A percentile compares a stretch with the other conserved stretches of the same genome.
Evolutionary conservation across 2,113 vertebrate species (phyloP).

Genomic region (Tetrax tetrax): DNA sequence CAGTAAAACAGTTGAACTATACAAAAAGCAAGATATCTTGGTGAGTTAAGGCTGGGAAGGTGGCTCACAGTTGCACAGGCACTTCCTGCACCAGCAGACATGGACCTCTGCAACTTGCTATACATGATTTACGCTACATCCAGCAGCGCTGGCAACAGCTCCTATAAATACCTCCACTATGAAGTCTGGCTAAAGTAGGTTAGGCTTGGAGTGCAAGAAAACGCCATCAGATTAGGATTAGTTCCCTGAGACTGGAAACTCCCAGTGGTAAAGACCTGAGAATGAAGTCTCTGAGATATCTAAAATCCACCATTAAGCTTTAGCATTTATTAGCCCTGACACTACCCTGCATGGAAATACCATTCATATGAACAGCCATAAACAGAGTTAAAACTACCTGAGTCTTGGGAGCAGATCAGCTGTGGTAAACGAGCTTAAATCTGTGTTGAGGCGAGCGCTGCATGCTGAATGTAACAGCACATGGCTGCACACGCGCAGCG

Average conservation of each 20-base stretch:
- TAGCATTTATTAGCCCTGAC: background rate
- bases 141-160: background rate
- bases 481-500: accelerated
- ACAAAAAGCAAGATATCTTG: background rate
- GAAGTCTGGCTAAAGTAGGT: background rate
- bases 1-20: background rate
- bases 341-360: background rate
- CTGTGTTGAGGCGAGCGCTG: accelerated
- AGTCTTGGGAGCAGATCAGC: background rate
- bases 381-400: background rate
- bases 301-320: background rate
- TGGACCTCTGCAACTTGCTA: background rate
- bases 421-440: background rate
- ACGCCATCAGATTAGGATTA: background rate
- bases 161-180: background rate
- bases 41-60: background rate
- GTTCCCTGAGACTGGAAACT: background rate
- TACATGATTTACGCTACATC: background rate
- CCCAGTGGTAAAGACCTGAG: background rate
- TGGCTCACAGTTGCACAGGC: accelerated
- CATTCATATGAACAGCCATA: background rate
- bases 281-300: background rate
- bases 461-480: background rate
- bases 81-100: background rate
- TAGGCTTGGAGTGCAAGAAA: background rate